Evolutionary conservation across 2,888 invertebrate species (phyloP).

Genomic region (Abrostola triplasia): DNA sequence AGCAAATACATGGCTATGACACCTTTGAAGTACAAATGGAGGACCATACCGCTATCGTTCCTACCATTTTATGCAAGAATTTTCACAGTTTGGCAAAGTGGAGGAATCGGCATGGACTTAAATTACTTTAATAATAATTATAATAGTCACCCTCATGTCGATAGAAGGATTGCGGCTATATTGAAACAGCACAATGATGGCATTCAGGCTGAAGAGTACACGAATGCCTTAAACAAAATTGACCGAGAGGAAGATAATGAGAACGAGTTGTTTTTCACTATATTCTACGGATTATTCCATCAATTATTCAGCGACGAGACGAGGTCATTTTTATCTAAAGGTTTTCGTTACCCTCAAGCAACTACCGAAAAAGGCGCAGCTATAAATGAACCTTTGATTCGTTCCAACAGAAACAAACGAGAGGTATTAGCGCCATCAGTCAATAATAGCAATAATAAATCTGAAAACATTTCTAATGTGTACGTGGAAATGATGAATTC

Average conservation of each 20-base stretch:
- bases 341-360: conserved; percentile 50
- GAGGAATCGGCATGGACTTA: conserved; percentile 84
- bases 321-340: conserved; percentile 64
- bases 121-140: conserved; percentile 64
- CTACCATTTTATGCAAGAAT: conserved; percentile 85
- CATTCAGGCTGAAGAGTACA: conserved; percentile 70
- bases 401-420: conserved; percentile 69
- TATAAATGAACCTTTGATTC: conserved; percentile 50
- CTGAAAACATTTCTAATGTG: conserved; percentile 21
- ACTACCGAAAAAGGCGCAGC: conserved; percentile 39
- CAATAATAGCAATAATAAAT: conserved; percentile 28
- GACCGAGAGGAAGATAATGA: conserved; percentile 71
- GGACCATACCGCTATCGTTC: conserved; percentile 75
- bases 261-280: conserved; percentile 50
- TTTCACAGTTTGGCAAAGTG: conserved; percentile 86
- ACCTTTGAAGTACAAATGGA: conserved; percentile 85
- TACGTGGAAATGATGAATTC: conserved; percentile 43
- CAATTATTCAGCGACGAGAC: conserved; percentile 72
- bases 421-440: conserved; percentile 40
- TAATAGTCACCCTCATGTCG: conserved; percentile 56
- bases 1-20: conserved; percentile 84
- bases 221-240: conserved; percentile 65
- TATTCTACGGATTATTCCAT: conserved; percentile 65
- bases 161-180: conserved; percentile 68
- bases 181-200: conserved; percentile 79